Conservation (phyloP, 2,797 vertebrate species). For the Chaetophractus vellerosus region DNA sequence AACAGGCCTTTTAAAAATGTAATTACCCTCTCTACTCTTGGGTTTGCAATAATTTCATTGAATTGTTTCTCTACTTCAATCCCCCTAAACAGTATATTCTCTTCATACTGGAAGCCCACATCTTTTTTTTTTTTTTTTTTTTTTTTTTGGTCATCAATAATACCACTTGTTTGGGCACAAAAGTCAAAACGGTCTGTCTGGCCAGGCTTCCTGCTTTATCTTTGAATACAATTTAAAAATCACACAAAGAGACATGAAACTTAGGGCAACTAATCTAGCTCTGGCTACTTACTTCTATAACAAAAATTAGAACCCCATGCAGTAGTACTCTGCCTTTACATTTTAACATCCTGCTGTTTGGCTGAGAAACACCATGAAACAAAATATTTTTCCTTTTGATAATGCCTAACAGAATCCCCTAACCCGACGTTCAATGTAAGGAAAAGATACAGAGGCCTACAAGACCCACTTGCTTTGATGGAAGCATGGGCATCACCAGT, state of each 20-base stretch:
- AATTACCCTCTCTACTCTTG: neutral
- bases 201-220: neutral
- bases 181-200: neutral
- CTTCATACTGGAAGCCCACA: neutral
- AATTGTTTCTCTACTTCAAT: neutral
- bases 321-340: neutral
- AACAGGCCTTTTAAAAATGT: neutral
- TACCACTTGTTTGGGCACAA: neutral
- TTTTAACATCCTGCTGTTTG: neutral
- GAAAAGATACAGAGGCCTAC: neutral
- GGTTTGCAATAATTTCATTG: slow-evolving; percentile 12
- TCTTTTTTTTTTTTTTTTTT: neutral
- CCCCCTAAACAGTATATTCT: neutral
- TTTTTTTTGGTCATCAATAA: neutral
- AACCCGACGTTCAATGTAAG: neutral
- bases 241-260: neutral
- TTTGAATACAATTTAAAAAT: neutral
- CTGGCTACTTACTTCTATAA: neutral
- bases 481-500: neutral
- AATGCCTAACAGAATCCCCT: neutral
- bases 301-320: neutral
- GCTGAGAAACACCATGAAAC: neutral
- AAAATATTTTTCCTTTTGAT: neutral
- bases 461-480: neutral
- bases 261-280: neutral